Percentiles rank a stretch among this genome's conserved stretches.
Conservation (phyloP, 92 coral and sea anemone genomes). For the Parazoanthus atlanticus region DNA sequence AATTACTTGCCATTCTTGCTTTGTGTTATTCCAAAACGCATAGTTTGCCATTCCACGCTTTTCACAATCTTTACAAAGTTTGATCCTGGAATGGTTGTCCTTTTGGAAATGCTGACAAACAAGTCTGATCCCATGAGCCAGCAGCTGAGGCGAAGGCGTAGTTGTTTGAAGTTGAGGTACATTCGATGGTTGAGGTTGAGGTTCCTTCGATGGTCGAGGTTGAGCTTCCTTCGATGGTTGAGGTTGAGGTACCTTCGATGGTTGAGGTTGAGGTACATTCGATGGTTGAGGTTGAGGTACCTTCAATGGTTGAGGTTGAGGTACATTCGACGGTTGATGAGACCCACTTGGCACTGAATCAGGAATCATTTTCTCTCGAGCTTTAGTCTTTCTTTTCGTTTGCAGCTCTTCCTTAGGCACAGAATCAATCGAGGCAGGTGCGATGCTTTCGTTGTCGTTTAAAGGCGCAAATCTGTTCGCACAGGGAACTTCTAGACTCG, state of each 20-base stretch:
- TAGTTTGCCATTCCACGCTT: neutral
- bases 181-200: neutral
- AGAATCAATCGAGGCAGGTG: neutral
- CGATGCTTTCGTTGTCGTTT: neutral
- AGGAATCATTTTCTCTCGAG: neutral
- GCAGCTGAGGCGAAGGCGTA: neutral
- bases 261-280: neutral
- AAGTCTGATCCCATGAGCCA: neutral
- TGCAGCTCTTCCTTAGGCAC: neutral
- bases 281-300: neutral
- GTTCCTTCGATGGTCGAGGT: neutral
- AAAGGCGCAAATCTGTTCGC: neutral
- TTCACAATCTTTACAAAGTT: slow-evolving; percentile 1
- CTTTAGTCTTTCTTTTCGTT: neutral
- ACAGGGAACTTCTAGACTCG: neutral
- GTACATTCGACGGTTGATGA: neutral
- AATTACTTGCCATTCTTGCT: neutral
- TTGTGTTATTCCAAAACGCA: slow-evolving; percentile 10
- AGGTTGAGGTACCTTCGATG: neutral
- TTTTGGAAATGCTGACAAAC: slow-evolving; percentile 1
- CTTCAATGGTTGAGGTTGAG: neutral
- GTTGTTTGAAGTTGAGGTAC: neutral
- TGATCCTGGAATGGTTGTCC: neutral
- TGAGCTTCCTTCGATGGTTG: neutral
- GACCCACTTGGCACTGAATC: neutral